Percentiles rank a stretch among this genome's conserved stretches.
These are phyloP conservation scores for Percina caprodes DNA, from an alignment of 2,113 vertebrate genomes.

Conservation along the genomic window DNA sequence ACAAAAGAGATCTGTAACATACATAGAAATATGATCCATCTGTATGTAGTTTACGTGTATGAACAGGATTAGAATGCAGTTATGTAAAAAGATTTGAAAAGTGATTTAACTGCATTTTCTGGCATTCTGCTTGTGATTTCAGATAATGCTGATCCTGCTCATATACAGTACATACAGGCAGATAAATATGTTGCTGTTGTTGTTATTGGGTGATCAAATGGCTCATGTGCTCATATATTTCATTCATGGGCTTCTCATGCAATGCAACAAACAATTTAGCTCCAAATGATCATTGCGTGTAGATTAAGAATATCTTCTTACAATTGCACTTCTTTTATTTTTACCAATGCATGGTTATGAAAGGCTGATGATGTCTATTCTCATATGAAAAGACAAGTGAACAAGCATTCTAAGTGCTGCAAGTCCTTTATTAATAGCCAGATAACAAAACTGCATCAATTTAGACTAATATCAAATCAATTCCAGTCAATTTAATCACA, in stretches of 20 bases:
- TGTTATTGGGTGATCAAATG: not conserved
- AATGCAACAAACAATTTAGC: not conserved
- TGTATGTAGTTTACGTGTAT: not conserved
- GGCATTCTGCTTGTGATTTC: not conserved
- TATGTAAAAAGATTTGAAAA: constrained; percentile 17
- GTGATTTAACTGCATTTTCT: constrained; percentile 15
- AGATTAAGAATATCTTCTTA: constrained; percentile 27
- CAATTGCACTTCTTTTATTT: constrained; percentile 15
- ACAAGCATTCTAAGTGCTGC: not conserved
- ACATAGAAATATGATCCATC: not conserved
- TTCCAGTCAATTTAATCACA: not conserved
- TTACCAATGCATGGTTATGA: constrained; percentile 21
- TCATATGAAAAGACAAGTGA: not conserved
- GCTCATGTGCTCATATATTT: not conserved
- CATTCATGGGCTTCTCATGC: not conserved
- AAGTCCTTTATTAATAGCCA: constrained; percentile 1
- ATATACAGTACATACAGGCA: not conserved
- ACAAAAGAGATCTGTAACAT: not conserved
- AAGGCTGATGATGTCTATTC: not conserved
- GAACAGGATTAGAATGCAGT: not conserved
- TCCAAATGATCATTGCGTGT: constrained; percentile 5
- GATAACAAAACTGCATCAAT: too few relatives aligned
- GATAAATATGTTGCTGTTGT: not conserved
- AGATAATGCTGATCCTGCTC: not conserved
- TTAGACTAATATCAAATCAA: not conserved